phyloP scores from a whole-genome alignment of 1,140 invertebrate genomes.

The Whitmania pigra region DNA sequence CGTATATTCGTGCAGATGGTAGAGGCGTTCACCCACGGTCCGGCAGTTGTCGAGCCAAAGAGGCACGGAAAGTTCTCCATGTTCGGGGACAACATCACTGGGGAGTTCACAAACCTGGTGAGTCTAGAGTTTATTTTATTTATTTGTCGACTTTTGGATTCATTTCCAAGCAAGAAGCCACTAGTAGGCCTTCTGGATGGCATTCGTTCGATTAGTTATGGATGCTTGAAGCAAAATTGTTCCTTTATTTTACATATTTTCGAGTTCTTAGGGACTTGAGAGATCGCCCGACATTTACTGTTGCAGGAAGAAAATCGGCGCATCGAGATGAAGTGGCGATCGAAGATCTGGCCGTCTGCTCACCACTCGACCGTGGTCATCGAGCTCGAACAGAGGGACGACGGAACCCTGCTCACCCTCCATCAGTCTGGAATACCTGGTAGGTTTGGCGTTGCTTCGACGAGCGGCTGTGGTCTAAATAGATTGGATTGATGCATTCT shows the following conservation, averaged over 20 bases:
- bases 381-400: slow-evolving; percentile 66
- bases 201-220: too few relatives aligned
- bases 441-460: slow-evolving; percentile 27
- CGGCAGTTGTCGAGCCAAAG: slow-evolving; percentile 49
- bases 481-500: too few relatives aligned
- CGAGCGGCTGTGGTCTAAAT: too few relatives aligned
- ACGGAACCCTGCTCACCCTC: slow-evolving; percentile 66
- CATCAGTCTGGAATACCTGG: slow-evolving; percentile 65
- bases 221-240: too few relatives aligned
- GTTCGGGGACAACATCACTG: slow-evolving; percentile 79
- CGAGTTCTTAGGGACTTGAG: too few relatives aligned
- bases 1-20: slow-evolving; percentile 55
- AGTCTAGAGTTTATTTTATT: slow-evolving; percentile 31
- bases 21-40: slow-evolving; percentile 59
- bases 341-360: slow-evolving; percentile 80
- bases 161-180: too few relatives aligned
- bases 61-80: slow-evolving; percentile 76
- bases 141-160: neutral
- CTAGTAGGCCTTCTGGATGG: too few relatives aligned
- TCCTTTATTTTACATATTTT: too few relatives aligned
- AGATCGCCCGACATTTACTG: neutral
- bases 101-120: slow-evolving; percentile 70
- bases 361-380: slow-evolving; percentile 81
- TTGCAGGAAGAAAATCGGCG: slow-evolving; percentile 58
- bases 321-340: slow-evolving; percentile 84